Evolutionary conservation across 2,113 vertebrate genomes (phyloP).

Genomic region (Poecilia latipinna): DNA sequence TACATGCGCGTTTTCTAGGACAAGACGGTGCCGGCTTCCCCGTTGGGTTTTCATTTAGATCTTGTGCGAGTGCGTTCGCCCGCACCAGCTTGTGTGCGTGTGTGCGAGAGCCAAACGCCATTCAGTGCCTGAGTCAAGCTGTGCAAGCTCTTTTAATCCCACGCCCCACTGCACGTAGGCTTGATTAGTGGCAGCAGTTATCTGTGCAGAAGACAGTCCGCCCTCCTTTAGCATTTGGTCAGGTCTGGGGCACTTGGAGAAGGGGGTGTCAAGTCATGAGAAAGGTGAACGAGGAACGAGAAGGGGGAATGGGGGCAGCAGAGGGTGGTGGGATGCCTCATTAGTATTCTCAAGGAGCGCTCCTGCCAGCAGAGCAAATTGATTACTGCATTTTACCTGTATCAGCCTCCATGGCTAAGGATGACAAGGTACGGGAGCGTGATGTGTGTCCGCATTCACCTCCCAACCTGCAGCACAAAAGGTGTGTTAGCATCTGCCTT

Average conservation of each 20-base stretch:
- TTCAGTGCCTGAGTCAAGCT: conserved; percentile 85
- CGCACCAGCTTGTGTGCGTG: conserved; percentile 16
- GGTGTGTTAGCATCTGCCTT: conserved; percentile 33
- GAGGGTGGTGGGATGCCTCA: conserved; percentile 73
- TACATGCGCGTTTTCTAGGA: conserved; percentile 50
- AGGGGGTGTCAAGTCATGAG: conserved; percentile 88
- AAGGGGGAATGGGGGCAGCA: conserved; percentile 46
- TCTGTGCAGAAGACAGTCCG: conserved; percentile 90
- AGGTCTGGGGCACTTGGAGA: conserved; percentile 83
- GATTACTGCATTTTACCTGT: conserved; percentile 97
- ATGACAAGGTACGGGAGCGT: conserved; percentile 90
- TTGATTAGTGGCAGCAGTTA: conserved; percentile 96
- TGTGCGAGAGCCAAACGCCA: conserved; percentile 77
- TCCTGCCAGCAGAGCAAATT: conserved; percentile 97
- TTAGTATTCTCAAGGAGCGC: conserved; percentile 93
- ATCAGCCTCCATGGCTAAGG: conserved; percentile 92
- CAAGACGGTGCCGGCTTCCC: conserved; percentile 44
- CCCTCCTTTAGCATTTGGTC: conserved; percentile 88
- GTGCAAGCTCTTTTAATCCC: conserved; percentile 90
- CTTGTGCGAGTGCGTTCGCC: conserved; percentile 14
- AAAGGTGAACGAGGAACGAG: conserved; percentile 78
- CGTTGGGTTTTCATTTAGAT: conserved; percentile 57
- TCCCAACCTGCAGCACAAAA: conserved; percentile 78
- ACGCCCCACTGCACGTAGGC: conserved; percentile 88
- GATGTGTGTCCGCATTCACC: conserved; percentile 87